These are phyloP conservation scores for Perodicticus potto DNA, from an alignment of 2,797 vertebrate genomes.

Conservation along the genomic window DNA sequence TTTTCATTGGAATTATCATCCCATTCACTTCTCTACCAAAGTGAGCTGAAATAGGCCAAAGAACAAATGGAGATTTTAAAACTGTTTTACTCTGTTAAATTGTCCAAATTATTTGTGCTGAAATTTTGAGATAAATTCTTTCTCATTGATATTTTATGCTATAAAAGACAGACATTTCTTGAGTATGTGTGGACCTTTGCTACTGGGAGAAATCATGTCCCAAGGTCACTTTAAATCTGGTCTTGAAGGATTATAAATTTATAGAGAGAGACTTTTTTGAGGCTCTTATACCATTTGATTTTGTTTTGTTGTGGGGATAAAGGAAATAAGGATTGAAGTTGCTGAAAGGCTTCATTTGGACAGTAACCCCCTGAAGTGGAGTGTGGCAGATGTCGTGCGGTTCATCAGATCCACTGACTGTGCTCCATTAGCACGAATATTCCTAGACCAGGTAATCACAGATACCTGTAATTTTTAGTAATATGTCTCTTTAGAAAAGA, in stretches of 20 bases:
- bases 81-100: slow-evolving; percentile 35
- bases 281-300: slow-evolving; percentile 1
- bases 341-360: slow-evolving; percentile 96
- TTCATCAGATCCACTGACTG: slow-evolving; percentile 99
- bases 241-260: background rate
- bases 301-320: slow-evolving; percentile 72
- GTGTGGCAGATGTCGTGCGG: slow-evolving; percentile 95
- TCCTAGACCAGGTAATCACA: slow-evolving; percentile 95
- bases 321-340: slow-evolving; percentile 92
- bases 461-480: background rate
- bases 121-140: slow-evolving; percentile 49
- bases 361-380: slow-evolving; percentile 98
- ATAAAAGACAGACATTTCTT: slow-evolving; percentile 47
- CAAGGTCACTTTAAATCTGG: slow-evolving; percentile 6
- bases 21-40: background rate
- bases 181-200: background rate
- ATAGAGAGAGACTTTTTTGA: slow-evolving; percentile 16
- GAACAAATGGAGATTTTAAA: slow-evolving; percentile 18
- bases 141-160: background rate
- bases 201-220: background rate
- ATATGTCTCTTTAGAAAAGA: slow-evolving; percentile 31
- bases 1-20: slow-evolving; percentile 35
- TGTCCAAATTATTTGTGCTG: slow-evolving; percentile 23
- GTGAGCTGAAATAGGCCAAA: slow-evolving; percentile 16
- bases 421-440: slow-evolving; percentile 96